These are phyloP conservation scores for Anarrhichthys ocellatus DNA, from an alignment of 2,113 vertebrate species.

Conservation along the genomic window DNA sequence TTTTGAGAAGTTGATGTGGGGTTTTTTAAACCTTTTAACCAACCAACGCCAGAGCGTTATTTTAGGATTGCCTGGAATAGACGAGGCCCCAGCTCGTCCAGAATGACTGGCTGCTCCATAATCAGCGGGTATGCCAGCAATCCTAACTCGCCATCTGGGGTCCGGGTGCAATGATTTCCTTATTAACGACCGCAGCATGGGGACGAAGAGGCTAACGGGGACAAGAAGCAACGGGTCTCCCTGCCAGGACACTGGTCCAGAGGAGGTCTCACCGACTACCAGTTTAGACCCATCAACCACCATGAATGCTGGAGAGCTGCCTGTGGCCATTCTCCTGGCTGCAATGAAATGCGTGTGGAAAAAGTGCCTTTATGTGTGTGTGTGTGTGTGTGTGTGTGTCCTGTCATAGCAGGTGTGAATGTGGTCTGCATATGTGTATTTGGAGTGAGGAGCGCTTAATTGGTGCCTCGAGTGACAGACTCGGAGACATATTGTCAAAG, in stretches of 20 bases:
- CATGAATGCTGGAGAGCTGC: slow-evolving; percentile 52
- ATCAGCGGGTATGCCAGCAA: slow-evolving; percentile 51
- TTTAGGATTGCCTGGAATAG: slow-evolving; percentile 24
- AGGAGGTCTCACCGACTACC: slow-evolving; percentile 43
- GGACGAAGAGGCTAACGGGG: slow-evolving; percentile 64
- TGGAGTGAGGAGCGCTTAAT: slow-evolving; percentile 61
- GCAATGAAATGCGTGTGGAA: slow-evolving; percentile 2
- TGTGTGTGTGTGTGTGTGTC: slow-evolving; percentile 22
- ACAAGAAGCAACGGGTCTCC: slow-evolving; percentile 41
- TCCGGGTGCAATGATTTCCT: slow-evolving; percentile 66
- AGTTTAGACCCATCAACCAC: slow-evolving; percentile 50
- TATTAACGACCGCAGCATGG: slow-evolving; percentile 66
- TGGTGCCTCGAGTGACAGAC: slow-evolving; percentile 57
- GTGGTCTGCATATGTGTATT: slow-evolving; percentile 34
- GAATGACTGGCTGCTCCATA: slow-evolving; percentile 31
- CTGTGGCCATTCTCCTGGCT: slow-evolving; percentile 40
- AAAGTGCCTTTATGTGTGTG: not conserved
- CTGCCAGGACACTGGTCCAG: slow-evolving; percentile 54
- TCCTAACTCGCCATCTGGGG: slow-evolving; percentile 66
- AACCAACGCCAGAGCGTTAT: slow-evolving; percentile 24
- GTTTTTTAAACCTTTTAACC: slow-evolving; percentile 22
- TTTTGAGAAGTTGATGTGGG: not conserved
- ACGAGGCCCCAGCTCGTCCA: slow-evolving; percentile 43
- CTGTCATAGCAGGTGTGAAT: slow-evolving; percentile 37
- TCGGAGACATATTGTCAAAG: slow-evolving; percentile 42